These are phyloP conservation scores for Melolontha melolontha DNA, from an alignment of 2,888 invertebrate species.

Conservation along the genomic window DNA sequence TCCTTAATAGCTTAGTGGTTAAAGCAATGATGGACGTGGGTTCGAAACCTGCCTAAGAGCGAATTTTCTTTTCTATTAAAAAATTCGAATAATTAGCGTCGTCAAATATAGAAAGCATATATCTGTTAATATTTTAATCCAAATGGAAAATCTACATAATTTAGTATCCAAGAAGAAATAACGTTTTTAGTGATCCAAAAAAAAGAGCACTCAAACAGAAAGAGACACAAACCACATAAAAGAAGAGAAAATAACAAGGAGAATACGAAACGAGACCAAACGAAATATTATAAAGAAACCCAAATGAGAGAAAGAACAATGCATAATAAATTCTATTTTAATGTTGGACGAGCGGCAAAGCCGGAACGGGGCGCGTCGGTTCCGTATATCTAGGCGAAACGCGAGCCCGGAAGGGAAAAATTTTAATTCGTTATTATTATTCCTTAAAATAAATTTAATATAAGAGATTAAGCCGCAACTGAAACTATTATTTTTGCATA, in stretches of 20 bases:
- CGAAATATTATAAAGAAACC: slow-evolving; percentile 10
- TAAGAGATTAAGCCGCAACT: slow-evolving; percentile 29
- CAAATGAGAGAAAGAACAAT: slow-evolving; percentile 8
- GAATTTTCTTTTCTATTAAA: no score
- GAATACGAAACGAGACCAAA: slow-evolving; percentile 10
- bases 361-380: background rate
- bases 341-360: background rate
- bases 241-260: slow-evolving; percentile 2
- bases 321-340: slow-evolving; percentile 14
- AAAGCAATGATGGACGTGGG: no score
- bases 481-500: slow-evolving; percentile 45
- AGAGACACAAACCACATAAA: background rate
- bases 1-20: no score
- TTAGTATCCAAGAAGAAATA: background rate
- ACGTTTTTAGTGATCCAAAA: background rate
- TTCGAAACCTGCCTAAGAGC: no score
- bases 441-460: slow-evolving; percentile 38
- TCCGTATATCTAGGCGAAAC: background rate
- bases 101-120: no score
- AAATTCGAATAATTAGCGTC: no score
- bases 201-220: background rate
- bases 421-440: slow-evolving; percentile 14
- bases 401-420: slow-evolving; percentile 6
- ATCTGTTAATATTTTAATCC: no score
- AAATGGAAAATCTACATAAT: no score